phyloP scores from a whole-genome alignment of 1,140 invertebrate species.

The Tigriopus japonicus region DNA sequence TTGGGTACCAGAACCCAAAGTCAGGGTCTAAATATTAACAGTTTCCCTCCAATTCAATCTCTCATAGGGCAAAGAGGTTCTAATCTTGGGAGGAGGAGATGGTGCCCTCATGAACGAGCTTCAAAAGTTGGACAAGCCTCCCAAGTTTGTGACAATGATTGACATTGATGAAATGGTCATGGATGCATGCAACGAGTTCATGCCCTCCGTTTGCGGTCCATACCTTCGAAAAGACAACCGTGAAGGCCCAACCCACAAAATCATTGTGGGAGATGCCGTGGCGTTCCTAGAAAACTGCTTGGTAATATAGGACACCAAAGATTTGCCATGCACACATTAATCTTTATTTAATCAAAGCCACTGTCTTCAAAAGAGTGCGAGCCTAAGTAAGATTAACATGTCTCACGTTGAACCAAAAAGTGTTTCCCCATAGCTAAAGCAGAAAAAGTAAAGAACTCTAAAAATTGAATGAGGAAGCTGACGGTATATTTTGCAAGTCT shows the following conservation, averaged over 20 bases:
- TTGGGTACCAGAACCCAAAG: too few relatives aligned
- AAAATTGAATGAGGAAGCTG: too few relatives aligned
- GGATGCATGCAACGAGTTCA: not conserved
- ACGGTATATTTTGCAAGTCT: too few relatives aligned
- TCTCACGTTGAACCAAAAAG: too few relatives aligned
- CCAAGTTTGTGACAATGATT: not conserved
- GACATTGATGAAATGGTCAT: constrained; percentile 8
- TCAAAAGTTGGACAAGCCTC: not conserved
- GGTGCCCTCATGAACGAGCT: constrained; percentile 6
- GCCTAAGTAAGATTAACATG: too few relatives aligned
- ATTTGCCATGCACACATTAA: too few relatives aligned
- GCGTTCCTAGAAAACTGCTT: not conserved
- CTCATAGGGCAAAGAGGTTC: constrained; percentile 4
- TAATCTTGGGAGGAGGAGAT: constrained; percentile 8
- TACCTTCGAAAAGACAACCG: not conserved
- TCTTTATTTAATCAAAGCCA: too few relatives aligned
- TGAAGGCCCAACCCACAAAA: not conserved
- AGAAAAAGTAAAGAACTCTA: too few relatives aligned
- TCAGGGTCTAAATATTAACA: too few relatives aligned
- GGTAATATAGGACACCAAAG: not conserved
- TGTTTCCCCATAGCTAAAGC: too few relatives aligned
- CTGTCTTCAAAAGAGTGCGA: too few relatives aligned
- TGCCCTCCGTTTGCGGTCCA: not conserved
- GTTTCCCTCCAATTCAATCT: too few relatives aligned
- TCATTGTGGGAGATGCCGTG: constrained; percentile 3